Evolutionary conservation across 2,113 vertebrate species (phyloP).

Genomic region (Lynx canadensis): DNA sequence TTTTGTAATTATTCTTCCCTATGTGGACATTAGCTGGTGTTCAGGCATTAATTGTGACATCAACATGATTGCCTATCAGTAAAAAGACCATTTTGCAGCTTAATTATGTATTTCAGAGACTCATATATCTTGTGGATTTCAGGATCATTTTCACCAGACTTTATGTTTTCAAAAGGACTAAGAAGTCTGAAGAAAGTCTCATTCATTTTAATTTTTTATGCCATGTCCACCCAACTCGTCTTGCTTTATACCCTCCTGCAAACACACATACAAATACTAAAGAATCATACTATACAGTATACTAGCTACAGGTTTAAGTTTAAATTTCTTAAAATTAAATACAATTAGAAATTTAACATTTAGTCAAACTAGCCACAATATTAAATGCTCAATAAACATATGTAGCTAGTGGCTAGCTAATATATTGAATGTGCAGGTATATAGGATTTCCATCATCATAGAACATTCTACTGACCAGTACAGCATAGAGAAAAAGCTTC

Average conservation of each 20-base stretch:
- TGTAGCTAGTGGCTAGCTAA: background rate
- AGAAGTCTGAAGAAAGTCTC: background rate
- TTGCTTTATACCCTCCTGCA: fast-evolving
- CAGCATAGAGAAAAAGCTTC: background rate
- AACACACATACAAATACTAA: background rate
- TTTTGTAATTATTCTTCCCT: slow-evolving; percentile 66
- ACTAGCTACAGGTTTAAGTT: background rate
- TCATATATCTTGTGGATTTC: slow-evolving; percentile 29
- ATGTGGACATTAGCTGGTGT: slow-evolving; percentile 53
- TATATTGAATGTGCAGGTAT: background rate
- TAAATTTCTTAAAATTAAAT: background rate
- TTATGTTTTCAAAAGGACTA: background rate
- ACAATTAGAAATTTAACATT: background rate
- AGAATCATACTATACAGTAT: background rate
- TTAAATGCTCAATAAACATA: background rate
- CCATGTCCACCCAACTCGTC: background rate
- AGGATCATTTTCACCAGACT: slow-evolving; percentile 1
- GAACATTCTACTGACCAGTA: background rate
- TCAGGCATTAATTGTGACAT: slow-evolving; percentile 59
- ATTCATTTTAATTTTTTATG: background rate
- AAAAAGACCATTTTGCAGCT: slow-evolving; percentile 51
- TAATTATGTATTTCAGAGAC: slow-evolving; percentile 68
- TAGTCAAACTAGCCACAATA: background rate
- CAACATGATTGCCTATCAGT: slow-evolving; percentile 60
- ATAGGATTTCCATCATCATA: background rate